A percentile compares a stretch with the other conserved stretches of the same genome.
These are phyloP conservation scores for Pandemis corylana DNA, from an alignment of 2,888 invertebrate species.

Conservation along the genomic window DNA sequence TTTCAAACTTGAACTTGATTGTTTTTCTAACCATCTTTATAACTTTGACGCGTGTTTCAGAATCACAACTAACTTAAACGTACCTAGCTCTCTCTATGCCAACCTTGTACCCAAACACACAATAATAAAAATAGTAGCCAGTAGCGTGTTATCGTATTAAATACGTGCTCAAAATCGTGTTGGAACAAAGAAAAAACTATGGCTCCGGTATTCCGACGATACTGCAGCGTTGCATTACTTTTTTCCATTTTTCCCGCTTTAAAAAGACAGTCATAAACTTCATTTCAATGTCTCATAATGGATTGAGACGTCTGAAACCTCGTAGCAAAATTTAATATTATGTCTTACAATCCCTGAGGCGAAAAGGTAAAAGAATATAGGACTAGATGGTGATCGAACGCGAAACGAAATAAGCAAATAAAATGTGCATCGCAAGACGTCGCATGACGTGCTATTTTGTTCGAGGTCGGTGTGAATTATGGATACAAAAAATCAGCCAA, in stretches of 20 bases:
- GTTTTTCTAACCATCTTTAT: too few relatives aligned
- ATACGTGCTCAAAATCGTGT: slow-evolving; percentile 6
- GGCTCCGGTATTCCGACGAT: neutral
- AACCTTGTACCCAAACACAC: too few relatives aligned
- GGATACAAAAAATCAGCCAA: too few relatives aligned
- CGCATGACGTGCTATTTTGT: neutral
- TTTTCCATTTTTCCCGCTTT: slow-evolving; percentile 5
- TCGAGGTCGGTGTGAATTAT: too few relatives aligned
- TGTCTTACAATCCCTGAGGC: slow-evolving; percentile 66
- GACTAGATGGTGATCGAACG: neutral
- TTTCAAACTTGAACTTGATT: too few relatives aligned
- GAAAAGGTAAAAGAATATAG: slow-evolving; percentile 52
- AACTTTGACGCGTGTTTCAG: too few relatives aligned
- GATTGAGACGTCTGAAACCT: slow-evolving; percentile 70
- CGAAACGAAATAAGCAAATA: slow-evolving; percentile 5
- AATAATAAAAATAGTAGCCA: neutral
- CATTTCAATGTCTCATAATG: slow-evolving; percentile 73
- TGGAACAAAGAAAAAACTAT: neutral
- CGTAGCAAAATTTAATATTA: slow-evolving; percentile 76
- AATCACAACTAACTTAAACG: too few relatives aligned
- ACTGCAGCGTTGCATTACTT: neutral
- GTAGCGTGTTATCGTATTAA: neutral
- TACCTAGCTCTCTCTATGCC: too few relatives aligned
- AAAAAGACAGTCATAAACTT: slow-evolving; percentile 55
- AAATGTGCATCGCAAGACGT: neutral